These are phyloP conservation scores for Hydrocynus forskahlii DNA, from an alignment of 2,797 vertebrate genomes.

Conservation along the genomic window DNA sequence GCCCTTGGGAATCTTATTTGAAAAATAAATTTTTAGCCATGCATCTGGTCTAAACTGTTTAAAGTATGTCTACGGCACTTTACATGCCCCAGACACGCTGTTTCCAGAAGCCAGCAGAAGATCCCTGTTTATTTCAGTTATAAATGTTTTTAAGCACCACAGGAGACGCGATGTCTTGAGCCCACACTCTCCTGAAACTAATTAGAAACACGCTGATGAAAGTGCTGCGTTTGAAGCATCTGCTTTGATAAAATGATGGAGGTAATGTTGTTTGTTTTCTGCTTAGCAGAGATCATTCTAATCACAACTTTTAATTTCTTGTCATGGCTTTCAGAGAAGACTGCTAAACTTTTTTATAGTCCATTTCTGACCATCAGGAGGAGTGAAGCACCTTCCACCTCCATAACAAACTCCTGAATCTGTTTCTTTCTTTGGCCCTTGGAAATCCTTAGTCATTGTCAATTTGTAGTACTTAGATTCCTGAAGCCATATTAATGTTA, in stretches of 20 bases:
- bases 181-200: neutral
- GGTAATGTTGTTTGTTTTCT: neutral
- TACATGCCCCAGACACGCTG: too few relatives aligned
- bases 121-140: neutral
- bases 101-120: neutral
- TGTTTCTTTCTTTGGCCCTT: too few relatives aligned
- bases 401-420: too few relatives aligned
- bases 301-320: neutral
- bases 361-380: too few relatives aligned
- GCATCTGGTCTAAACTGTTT: neutral
- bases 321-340: too few relatives aligned
- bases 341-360: too few relatives aligned
- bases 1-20: neutral
- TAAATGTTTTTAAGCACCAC: constrained; percentile 5
- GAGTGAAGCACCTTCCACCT: too few relatives aligned
- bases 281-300: neutral
- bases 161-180: neutral
- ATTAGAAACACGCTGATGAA: constrained; percentile 8
- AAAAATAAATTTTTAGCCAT: neutral
- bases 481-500: too few relatives aligned
- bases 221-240: neutral
- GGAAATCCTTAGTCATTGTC: too few relatives aligned
- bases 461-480: too few relatives aligned
- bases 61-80: neutral
- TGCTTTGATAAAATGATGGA: neutral